Conservation (phyloP, 2,888 invertebrate genomes). For the Hartigia nigra region DNA sequence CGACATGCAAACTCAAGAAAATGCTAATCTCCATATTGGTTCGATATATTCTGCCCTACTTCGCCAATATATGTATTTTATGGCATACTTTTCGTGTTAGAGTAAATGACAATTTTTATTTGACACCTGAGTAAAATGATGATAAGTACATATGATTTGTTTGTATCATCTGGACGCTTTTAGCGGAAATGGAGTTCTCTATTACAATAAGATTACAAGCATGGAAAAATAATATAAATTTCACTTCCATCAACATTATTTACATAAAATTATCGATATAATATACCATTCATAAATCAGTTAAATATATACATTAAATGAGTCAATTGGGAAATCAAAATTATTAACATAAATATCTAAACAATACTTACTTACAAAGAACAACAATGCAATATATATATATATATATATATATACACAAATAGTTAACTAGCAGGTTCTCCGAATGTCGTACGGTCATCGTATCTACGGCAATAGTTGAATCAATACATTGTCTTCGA, state of each 20-base stretch:
- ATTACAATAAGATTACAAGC: neutral
- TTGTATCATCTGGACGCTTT: neutral
- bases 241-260: neutral
- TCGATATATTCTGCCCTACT: conserved; percentile 25
- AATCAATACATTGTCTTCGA: conserved; percentile 9
- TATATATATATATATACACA: neutral
- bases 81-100: neutral
- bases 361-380: neutral
- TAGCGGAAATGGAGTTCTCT: neutral
- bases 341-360: neutral
- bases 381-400: neutral
- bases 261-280: neutral
- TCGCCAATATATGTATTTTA: neutral
- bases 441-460: neutral
- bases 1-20: conserved; percentile 46
- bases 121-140: neutral
- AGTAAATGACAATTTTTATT: neutral
- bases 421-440: neutral
- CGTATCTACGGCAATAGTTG: conserved; percentile 8
- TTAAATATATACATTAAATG: too few relatives aligned
- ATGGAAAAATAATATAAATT: neutral
- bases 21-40: conserved; percentile 42
- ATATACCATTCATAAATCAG: neutral
- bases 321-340: too few relatives aligned
- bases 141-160: neutral